phyloP scores from a whole-genome alignment of 2,797 vertebrate species.

The Champsocephalus gunnari region DNA sequence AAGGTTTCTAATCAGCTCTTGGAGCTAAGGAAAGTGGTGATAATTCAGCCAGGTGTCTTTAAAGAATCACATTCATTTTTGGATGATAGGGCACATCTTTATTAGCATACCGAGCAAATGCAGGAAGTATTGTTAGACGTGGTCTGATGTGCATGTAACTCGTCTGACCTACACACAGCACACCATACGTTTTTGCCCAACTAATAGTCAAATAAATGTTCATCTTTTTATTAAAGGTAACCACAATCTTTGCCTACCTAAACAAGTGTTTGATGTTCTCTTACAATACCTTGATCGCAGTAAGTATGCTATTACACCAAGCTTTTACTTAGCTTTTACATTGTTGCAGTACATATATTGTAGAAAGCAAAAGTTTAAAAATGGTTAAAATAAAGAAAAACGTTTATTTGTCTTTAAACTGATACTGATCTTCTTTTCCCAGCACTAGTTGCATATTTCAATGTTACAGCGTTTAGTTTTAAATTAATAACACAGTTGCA shows the following conservation, averaged over 20 bases:
- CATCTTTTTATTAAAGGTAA: background rate
- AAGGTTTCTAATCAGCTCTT: slow-evolving; percentile 58
- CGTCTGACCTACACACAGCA: slow-evolving; percentile 1
- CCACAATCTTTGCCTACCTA: background rate
- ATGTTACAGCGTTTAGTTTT: background rate
- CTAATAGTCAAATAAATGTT: background rate
- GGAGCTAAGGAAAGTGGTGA: slow-evolving; percentile 59
- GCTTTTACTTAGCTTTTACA: background rate
- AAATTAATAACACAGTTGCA: background rate
- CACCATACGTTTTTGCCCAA: background rate
- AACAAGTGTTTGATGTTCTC: background rate
- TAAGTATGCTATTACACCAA: background rate
- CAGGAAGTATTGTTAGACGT: slow-evolving; percentile 1
- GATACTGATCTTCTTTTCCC: background rate
- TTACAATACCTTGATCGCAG: background rate
- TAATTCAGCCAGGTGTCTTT: slow-evolving; percentile 49
- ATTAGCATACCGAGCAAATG: slow-evolving; percentile 36
- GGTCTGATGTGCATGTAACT: background rate
- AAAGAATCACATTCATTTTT: slow-evolving; percentile 21
- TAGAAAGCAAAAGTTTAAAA: background rate
- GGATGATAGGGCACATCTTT: slow-evolving; percentile 40
- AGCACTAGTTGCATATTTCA: background rate
- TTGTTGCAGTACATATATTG: background rate
- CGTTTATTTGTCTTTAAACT: background rate
- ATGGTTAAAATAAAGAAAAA: background rate